These are phyloP conservation scores for Luehdorfia chinensis DNA, from an alignment of 1,140 invertebrate species.

Conservation along the genomic window DNA sequence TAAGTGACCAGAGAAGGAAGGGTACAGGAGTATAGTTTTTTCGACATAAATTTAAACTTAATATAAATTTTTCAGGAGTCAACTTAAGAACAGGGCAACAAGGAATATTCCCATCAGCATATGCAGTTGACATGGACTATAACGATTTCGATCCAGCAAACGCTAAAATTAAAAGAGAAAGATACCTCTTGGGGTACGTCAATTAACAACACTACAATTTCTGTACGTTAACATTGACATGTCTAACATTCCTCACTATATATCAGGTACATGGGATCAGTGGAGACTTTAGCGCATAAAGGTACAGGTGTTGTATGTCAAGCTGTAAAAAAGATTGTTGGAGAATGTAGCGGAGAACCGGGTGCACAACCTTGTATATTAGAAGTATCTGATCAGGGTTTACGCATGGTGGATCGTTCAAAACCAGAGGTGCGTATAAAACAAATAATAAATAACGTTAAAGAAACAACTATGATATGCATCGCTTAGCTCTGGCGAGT, in stretches of 20 bases:
- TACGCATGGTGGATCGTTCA: slow-evolving; percentile 94
- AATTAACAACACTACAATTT: neutral
- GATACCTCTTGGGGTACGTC: slow-evolving; percentile 88
- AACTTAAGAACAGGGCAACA: slow-evolving; percentile 94
- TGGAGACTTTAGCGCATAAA: slow-evolving; percentile 96
- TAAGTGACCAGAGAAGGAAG: too few relatives aligned
- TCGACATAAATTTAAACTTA: neutral
- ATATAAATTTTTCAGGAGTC: slow-evolving; percentile 82
- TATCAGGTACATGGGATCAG: slow-evolving; percentile 92
- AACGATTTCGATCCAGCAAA: slow-evolving; percentile 93
- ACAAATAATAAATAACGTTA: too few relatives aligned
- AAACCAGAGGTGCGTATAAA: slow-evolving; percentile 82
- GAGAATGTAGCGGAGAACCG: slow-evolving; percentile 81
- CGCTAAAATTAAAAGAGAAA: slow-evolving; percentile 89
- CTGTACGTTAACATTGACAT: neutral
- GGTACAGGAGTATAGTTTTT: slow-evolving; percentile 8
- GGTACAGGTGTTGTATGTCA: slow-evolving; percentile 93
- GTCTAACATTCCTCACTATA: neutral
- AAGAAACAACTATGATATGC: too few relatives aligned
- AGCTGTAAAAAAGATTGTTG: slow-evolving; percentile 89
- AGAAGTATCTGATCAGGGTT: slow-evolving; percentile 96
- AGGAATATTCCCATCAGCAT: slow-evolving; percentile 97
- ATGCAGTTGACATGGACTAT: slow-evolving; percentile 97
- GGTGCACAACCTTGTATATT: slow-evolving; percentile 89
- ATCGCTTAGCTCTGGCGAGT: too few relatives aligned